These are phyloP conservation scores for Propithecus perrieri DNA, from an alignment of 2,797 vertebrate genomes.

Conservation along the genomic window DNA sequence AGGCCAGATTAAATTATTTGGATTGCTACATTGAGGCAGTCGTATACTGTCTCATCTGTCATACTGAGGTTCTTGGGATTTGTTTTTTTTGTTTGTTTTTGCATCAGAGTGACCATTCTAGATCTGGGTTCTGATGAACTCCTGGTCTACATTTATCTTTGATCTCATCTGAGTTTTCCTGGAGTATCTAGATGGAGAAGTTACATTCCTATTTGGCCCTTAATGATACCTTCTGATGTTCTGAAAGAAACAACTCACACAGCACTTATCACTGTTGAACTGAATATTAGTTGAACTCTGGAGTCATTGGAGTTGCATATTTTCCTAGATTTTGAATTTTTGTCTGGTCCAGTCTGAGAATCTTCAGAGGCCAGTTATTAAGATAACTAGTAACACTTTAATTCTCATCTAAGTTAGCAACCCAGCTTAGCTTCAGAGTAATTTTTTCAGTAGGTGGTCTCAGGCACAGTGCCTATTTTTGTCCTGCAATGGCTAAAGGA, in stretches of 20 bases:
- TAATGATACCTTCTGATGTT: neutral
- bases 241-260: neutral
- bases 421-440: neutral
- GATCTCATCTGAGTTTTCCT: neutral
- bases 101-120: neutral
- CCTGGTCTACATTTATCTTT: neutral
- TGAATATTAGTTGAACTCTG: neutral
- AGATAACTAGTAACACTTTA: neutral
- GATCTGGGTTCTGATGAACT: neutral
- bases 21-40: neutral
- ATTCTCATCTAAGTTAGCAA: neutral
- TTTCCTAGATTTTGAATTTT: neutral
- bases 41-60: neutral
- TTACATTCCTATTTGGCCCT: neutral
- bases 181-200: neutral
- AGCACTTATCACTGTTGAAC: neutral
- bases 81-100: neutral
- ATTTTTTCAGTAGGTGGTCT: neutral
- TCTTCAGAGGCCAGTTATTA: neutral
- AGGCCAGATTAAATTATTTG: neutral
- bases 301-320: neutral
- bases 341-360: neutral
- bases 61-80: neutral
- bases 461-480: neutral
- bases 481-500: neutral